Conservation (phyloP, 1,140 invertebrate genomes). For the Lepidurus arcticus region DNA sequence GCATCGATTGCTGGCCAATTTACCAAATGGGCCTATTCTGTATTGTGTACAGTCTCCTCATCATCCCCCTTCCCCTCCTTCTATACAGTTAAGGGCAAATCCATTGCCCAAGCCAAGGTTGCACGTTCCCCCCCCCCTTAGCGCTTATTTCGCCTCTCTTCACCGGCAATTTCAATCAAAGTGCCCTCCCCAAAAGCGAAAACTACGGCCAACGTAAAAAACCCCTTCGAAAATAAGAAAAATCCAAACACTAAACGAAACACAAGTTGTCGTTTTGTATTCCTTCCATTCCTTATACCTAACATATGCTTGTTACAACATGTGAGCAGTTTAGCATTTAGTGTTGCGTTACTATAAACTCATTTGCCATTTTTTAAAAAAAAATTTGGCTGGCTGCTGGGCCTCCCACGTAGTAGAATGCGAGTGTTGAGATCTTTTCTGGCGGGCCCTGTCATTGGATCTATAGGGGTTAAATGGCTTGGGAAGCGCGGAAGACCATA, state of each 20-base stretch:
- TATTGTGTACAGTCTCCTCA: neutral
- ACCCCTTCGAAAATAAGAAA: neutral
- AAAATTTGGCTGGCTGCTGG: no score
- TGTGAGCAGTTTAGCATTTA: neutral
- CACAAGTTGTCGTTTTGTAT: neutral
- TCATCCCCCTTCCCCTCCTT: neutral
- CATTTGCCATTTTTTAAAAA: neutral
- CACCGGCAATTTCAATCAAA: constrained; percentile 6
- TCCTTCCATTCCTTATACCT: neutral
- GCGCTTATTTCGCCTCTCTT: constrained; percentile 12
- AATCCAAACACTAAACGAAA: neutral
- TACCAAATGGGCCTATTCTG: constrained; percentile 13
- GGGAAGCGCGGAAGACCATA: no score
- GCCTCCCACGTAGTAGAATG: no score
- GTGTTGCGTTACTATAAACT: neutral
- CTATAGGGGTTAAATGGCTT: no score
- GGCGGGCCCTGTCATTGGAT: no score
- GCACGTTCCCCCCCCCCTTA: neutral
- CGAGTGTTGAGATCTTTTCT: no score
- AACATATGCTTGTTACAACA: neutral
- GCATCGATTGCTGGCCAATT: constrained; percentile 14
- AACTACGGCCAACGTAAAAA: neutral
- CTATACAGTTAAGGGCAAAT: neutral
- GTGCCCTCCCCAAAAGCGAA: neutral
- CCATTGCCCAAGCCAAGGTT: neutral